Evolutionary conservation across 2,113 vertebrate genomes (phyloP).

Genomic region (Motacilla tschutschensis): DNA sequence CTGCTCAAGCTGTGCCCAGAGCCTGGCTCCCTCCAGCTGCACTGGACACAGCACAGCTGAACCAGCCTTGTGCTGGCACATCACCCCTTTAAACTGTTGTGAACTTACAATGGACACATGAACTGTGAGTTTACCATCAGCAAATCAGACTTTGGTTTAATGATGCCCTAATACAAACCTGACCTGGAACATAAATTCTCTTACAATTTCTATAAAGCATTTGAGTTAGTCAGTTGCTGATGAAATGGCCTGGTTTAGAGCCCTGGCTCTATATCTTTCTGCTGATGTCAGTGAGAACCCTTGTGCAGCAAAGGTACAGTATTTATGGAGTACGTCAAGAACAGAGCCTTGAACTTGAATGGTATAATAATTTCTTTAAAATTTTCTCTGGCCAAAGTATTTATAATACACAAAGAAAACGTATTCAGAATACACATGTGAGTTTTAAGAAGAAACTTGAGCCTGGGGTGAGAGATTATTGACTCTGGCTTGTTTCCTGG

Average conservation of each 20-base stretch:
- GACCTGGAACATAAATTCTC: background rate
- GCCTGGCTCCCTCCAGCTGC: background rate
- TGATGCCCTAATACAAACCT: background rate
- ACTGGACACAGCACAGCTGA: rapidly evolving
- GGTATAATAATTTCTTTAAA: conserved; percentile 17
- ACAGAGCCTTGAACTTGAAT: background rate
- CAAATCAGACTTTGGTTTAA: background rate
- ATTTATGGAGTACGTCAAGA: background rate
- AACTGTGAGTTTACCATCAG: background rate
- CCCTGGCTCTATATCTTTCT: background rate
- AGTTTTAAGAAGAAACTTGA: conserved; percentile 45
- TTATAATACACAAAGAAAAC: conserved; percentile 45
- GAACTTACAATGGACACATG: rapidly evolving
- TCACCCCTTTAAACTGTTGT: background rate
- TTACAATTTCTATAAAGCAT: background rate
- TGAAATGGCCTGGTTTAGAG: background rate
- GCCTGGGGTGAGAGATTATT: conserved; percentile 30
- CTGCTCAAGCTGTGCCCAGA: background rate
- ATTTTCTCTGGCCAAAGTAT: conserved; percentile 21
- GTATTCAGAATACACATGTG: conserved; percentile 23
- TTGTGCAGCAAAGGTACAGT: rapidly evolving
- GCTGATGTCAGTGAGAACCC: background rate
- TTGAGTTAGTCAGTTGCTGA: background rate
- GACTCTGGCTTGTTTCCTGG: conserved; percentile 47
- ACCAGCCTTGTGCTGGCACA: rapidly evolving